Conservation (phyloP, 2,113 vertebrate species). For the Bothrops jararaca region DNA sequence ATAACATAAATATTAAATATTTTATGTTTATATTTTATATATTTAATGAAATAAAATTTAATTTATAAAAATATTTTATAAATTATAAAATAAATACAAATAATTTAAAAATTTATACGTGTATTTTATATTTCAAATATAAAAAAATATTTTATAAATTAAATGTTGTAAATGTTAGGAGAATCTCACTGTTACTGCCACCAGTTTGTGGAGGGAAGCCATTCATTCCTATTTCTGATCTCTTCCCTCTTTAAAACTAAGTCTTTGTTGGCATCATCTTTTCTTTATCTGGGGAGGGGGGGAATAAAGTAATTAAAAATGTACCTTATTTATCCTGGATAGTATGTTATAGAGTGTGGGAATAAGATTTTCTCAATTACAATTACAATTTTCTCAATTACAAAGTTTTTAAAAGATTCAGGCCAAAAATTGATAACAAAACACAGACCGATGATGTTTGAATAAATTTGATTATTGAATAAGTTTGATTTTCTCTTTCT, state of each 20-base stretch:
- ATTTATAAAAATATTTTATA: neutral
- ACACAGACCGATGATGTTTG: neutral
- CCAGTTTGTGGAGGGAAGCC: neutral
- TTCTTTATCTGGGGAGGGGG: rapidly evolving
- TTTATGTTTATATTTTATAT: neutral
- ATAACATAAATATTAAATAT: neutral
- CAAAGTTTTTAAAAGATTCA: neutral
- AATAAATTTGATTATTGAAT: neutral
- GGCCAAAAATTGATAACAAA: neutral
- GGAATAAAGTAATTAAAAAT: neutral
- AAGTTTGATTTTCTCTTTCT: neutral
- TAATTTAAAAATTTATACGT: neutral
- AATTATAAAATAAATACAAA: neutral
- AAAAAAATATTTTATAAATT: neutral
- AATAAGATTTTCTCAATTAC: neutral
- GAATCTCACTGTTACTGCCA: neutral
- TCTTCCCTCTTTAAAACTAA: neutral
- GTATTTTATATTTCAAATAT: neutral
- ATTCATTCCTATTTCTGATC: neutral
- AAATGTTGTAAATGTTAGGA: neutral
- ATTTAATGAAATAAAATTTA: neutral
- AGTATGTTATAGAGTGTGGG: neutral
- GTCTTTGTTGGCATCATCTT: neutral
- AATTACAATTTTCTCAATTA: neutral
- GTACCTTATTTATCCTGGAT: neutral